Conservation (phyloP, 2,888 invertebrate genomes). For the Lasioglossum zephyrum region DNA sequence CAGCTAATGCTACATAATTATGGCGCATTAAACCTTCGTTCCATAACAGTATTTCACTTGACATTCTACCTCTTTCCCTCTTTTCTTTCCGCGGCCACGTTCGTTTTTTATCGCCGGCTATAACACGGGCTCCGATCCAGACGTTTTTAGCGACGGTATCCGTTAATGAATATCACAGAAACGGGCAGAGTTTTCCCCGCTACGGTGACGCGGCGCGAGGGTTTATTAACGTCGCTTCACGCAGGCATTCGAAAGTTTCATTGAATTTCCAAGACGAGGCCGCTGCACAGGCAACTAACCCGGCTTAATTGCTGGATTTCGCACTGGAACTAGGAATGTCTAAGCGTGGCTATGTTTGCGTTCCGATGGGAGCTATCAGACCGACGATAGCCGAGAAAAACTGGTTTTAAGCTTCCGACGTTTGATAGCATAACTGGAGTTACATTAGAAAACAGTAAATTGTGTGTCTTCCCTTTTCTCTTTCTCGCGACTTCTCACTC, state of each 20-base stretch:
- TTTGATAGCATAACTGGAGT: too few relatives aligned
- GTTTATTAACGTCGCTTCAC: constrained; percentile 29
- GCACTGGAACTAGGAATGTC: neutral
- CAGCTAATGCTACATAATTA: constrained; percentile 58
- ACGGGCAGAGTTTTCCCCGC: constrained; percentile 5
- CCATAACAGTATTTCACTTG: constrained; percentile 56
- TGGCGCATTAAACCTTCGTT: constrained; percentile 56
- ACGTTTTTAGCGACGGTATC: constrained; percentile 29
- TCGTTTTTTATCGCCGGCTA: constrained; percentile 34
- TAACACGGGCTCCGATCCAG: constrained; percentile 38
- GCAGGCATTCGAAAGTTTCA: constrained; percentile 25
- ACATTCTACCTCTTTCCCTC: neutral
- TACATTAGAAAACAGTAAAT: too few relatives aligned
- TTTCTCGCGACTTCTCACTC: too few relatives aligned
- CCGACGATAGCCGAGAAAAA: neutral
- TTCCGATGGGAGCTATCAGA: neutral
- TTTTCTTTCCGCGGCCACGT: neutral
- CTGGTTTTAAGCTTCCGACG: too few relatives aligned
- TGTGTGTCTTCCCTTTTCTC: too few relatives aligned
- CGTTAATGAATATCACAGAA: constrained; percentile 44
- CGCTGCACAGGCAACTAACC: constrained; percentile 2
- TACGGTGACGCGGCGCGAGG: neutral
- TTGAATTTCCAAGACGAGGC: constrained; percentile 24
- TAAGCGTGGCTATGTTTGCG: neutral
- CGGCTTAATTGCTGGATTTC: constrained; percentile 23